Percentiles rank a stretch among this genome's conserved stretches.
These are phyloP conservation scores for Drosophila dunni DNA, from an alignment of 1,140 invertebrate species.

Conservation along the genomic window DNA sequence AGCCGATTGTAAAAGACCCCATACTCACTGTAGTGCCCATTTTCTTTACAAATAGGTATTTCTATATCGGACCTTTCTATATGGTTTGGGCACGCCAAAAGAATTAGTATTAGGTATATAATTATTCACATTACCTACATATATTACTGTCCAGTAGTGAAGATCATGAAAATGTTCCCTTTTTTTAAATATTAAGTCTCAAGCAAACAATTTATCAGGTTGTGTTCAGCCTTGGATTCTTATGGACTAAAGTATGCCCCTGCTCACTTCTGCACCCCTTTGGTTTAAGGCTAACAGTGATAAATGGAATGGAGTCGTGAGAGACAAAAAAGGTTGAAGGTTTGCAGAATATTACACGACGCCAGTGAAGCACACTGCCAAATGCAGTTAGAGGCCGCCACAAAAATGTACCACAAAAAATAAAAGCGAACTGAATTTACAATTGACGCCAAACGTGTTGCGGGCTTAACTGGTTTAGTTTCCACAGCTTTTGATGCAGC, in stretches of 20 bases:
- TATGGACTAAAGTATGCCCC: constrained; percentile 5
- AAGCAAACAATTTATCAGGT: constrained; percentile 33
- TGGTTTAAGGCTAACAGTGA: constrained; percentile 30
- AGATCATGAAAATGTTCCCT: constrained; percentile 21
- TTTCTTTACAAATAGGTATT: too few relatives aligned
- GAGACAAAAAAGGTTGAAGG: background rate
- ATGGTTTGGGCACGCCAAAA: too few relatives aligned
- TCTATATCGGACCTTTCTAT: too few relatives aligned
- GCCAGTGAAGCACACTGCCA: constrained; percentile 44
- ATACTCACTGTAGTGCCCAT: too few relatives aligned
- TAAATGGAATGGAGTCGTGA: constrained; percentile 5
- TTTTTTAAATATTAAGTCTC: background rate
- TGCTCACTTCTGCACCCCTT: background rate
- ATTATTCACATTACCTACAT: too few relatives aligned
- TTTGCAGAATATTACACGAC: background rate
- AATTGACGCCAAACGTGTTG: constrained; percentile 56
- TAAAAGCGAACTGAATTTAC: constrained; percentile 55
- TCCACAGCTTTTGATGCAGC: constrained; percentile 16
- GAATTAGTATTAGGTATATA: too few relatives aligned
- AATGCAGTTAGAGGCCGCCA: constrained; percentile 53
- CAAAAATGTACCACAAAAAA: constrained; percentile 61
- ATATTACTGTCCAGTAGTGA: too few relatives aligned
- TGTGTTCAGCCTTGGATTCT: constrained; percentile 34
- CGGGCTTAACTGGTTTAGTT: constrained; percentile 28
- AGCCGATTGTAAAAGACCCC: too few relatives aligned